Evolutionary conservation across 2,113 vertebrate species (phyloP).

Genomic region (Shinisaurus crocodilurus): DNA sequence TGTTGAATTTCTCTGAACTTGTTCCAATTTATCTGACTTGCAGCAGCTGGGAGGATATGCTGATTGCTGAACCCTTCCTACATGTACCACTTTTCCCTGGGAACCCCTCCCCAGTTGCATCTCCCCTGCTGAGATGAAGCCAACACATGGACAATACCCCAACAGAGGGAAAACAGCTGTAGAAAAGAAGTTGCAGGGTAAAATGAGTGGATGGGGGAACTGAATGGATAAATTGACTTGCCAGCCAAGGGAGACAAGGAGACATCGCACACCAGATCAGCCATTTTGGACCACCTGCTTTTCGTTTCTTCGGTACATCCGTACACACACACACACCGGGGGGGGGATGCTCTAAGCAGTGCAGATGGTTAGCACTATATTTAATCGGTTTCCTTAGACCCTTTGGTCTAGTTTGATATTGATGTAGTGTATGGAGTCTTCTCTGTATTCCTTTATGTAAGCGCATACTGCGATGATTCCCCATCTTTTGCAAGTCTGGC

Average conservation of each 20-base stretch:
- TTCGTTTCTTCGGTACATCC: neutral
- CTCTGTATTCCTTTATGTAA: neutral
- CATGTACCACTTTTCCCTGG: neutral
- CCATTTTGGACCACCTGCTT: neutral
- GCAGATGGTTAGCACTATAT: neutral
- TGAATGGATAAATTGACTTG: neutral
- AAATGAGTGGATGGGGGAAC: neutral
- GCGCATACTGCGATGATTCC: neutral
- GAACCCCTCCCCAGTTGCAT: neutral
- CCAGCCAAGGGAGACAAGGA: neutral
- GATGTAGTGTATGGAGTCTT: neutral
- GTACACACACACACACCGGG: neutral
- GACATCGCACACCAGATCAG: neutral
- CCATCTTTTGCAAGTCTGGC: neutral
- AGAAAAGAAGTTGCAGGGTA: neutral
- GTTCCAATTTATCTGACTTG: neutral
- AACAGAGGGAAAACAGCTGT: neutral
- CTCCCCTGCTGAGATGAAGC: too few relatives aligned
- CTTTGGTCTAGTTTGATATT: neutral
- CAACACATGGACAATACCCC: neutral
- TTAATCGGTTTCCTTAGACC: neutral
- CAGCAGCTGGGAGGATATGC: neutral
- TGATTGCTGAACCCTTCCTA: neutral
- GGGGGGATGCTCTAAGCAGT: neutral
- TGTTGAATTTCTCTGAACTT: too few relatives aligned